Percentiles rank a stretch among this genome's conserved stretches.
These are phyloP conservation scores for Cotesia typhae DNA, from an alignment of 1,140 invertebrate genomes.

Conservation along the genomic window DNA sequence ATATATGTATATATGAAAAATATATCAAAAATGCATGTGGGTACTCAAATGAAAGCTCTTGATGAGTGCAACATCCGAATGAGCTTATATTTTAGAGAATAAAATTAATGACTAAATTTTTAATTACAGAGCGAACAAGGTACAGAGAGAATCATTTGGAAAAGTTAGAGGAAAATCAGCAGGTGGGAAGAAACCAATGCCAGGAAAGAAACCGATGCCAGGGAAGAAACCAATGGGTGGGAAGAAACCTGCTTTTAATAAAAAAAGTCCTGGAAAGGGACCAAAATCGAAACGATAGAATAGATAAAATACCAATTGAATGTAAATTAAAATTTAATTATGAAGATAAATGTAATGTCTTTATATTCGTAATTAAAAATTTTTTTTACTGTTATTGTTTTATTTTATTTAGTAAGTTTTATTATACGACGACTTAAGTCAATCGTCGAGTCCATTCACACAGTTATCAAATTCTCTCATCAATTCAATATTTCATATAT, in stretches of 20 bases:
- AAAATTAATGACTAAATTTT: slow-evolving; percentile 27
- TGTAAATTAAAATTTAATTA: slow-evolving; percentile 31
- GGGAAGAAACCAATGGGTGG: slow-evolving; percentile 12
- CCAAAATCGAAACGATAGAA: slow-evolving; percentile 20
- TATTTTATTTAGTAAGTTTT: slow-evolving; percentile 48
- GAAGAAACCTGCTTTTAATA: slow-evolving; percentile 19
- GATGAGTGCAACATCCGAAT: no score
- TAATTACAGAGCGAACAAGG: slow-evolving; percentile 52
- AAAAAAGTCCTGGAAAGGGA: no score
- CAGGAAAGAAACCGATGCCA: no score
- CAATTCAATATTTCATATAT: slow-evolving; percentile 43
- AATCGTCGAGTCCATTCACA: slow-evolving; percentile 44
- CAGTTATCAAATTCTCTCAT: slow-evolving; percentile 42
- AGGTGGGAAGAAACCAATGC: slow-evolving; percentile 5
- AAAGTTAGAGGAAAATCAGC: slow-evolving; percentile 39
- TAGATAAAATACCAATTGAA: slow-evolving; percentile 21
- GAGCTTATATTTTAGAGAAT: no score
- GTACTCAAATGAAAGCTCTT: no score
- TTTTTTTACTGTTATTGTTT: slow-evolving; percentile 41
- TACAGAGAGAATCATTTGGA: slow-evolving; percentile 49
- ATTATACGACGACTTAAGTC: slow-evolving; percentile 53
- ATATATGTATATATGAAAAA: no score
- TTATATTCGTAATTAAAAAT: not conserved
- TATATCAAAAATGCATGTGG: no score
- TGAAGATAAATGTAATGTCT: slow-evolving; percentile 39